Conservation (phyloP, 1,140 invertebrate species). For the Anadara kagoshimensis region DNA sequence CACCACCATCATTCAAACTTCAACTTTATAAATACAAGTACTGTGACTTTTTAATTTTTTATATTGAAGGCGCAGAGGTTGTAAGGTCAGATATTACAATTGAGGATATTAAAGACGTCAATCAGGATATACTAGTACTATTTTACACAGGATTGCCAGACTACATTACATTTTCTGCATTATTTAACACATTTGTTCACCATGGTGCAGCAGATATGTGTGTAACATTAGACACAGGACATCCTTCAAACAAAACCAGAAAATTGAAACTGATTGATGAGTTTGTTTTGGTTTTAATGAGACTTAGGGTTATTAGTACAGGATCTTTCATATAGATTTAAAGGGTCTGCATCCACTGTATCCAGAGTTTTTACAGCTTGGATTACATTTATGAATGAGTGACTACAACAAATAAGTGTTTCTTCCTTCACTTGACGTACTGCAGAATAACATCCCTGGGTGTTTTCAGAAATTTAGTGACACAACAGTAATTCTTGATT, state of each 20-base stretch:
- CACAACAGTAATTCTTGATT: conserved; percentile 31
- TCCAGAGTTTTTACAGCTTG: conserved; percentile 32
- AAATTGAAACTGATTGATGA: conserved; percentile 26
- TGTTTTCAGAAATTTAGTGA: conserved; percentile 32
- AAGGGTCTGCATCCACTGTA: conserved; percentile 16
- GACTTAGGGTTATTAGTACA: conserved; percentile 24
- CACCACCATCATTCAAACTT: no score
- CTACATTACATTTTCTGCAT: conserved; percentile 2
- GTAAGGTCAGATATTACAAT: conserved; percentile 2
- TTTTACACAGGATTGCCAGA: conserved; percentile 16
- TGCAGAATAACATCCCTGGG: conserved; percentile 3
- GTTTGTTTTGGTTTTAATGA: conserved; percentile 37
- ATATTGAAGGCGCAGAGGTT: not conserved
- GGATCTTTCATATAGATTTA: conserved; percentile 37
- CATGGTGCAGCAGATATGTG: not conserved
- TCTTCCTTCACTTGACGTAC: no score
- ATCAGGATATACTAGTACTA: not conserved
- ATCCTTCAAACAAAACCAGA: not conserved
- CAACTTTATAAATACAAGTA: no score
- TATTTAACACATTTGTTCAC: not conserved
- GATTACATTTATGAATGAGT: conserved; percentile 18
- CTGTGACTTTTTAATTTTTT: no score
- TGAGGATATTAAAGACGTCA: conserved; percentile 3
- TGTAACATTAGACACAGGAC: not conserved
- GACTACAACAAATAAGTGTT: conserved; percentile 10